Evolutionary conservation across 2,113 vertebrate genomes (phyloP).

Genomic region (Cyanoderma ruficeps): DNA sequence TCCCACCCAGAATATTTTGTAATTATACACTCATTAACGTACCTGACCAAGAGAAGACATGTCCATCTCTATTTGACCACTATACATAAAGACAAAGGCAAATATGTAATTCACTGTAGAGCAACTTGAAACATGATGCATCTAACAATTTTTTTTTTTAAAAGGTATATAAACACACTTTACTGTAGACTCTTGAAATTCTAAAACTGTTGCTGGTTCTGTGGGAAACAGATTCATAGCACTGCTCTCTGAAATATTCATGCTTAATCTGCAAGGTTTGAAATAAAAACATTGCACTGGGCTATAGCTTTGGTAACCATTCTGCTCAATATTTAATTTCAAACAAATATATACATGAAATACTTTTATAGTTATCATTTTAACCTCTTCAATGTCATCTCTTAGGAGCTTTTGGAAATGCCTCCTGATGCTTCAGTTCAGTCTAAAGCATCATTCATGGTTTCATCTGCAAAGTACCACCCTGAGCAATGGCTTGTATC

Average conservation of each 20-base stretch:
- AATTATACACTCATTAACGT: background rate
- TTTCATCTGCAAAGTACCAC: background rate
- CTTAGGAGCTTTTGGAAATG: background rate
- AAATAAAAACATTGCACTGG: background rate
- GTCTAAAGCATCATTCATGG: background rate
- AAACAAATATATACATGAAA: background rate
- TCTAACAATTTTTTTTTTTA: no score
- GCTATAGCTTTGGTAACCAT: background rate
- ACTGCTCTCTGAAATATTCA: constrained; percentile 73
- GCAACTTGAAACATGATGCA: background rate
- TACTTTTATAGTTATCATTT: background rate
- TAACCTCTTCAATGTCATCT: background rate
- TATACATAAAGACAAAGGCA: constrained; percentile 46
- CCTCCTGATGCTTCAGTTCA: background rate
- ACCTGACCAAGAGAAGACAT: constrained; percentile 80
- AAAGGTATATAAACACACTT: constrained; percentile 64
- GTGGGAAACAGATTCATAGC: constrained; percentile 78
- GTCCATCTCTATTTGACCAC: constrained; percentile 82
- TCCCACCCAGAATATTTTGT: background rate
- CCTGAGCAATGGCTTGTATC: background rate
- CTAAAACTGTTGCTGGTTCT: constrained; percentile 70
- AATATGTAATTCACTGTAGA: background rate
- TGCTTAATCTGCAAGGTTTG: constrained; percentile 70
- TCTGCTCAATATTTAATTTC: background rate
- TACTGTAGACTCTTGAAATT: constrained; percentile 59